Evolutionary conservation across 2,888 invertebrate genomes (phyloP).

Genomic region (Eupsilia transversa): DNA sequence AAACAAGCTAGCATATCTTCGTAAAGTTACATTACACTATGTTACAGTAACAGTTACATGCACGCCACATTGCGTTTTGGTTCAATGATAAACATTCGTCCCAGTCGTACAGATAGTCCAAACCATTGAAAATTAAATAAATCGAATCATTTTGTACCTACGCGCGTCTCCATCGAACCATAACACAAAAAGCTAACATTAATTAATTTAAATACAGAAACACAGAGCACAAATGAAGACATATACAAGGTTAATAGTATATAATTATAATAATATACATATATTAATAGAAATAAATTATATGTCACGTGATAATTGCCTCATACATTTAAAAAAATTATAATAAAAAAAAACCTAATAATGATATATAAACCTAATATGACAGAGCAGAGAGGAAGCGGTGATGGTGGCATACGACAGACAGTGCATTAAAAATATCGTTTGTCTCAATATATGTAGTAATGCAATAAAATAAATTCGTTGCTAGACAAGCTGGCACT

Average conservation of each 20-base stretch:
- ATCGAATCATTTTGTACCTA: slow-evolving; percentile 72
- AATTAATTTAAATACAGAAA: slow-evolving; percentile 86
- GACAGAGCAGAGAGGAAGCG: slow-evolving; percentile 91
- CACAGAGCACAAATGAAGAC: slow-evolving; percentile 90
- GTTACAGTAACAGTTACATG: slow-evolving; percentile 89
- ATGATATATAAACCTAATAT: slow-evolving; percentile 90
- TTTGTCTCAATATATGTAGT: slow-evolving; percentile 90
- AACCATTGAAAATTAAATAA: slow-evolving; percentile 64
- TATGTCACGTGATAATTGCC: slow-evolving; percentile 90
- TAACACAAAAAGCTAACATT: slow-evolving; percentile 90
- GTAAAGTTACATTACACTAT: slow-evolving; percentile 87
- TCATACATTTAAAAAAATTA: slow-evolving; percentile 88
- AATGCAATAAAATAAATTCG: slow-evolving; percentile 90
- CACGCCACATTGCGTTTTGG: slow-evolving; percentile 89
- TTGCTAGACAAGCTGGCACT: slow-evolving; percentile 90
- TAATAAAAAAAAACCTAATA: slow-evolving; percentile 83
- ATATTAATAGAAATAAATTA: slow-evolving; percentile 80
- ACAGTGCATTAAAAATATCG: slow-evolving; percentile 91
- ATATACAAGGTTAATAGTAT: slow-evolving; percentile 88
- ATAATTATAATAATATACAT: slow-evolving; percentile 80
- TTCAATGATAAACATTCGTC: slow-evolving; percentile 84
- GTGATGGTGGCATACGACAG: slow-evolving; percentile 91
- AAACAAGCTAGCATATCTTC: slow-evolving; percentile 88
- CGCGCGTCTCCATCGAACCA: slow-evolving; percentile 87
- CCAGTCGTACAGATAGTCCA: slow-evolving; percentile 72